Evolutionary conservation across 2,797 vertebrate species (phyloP).

Genomic region (Mareca penelope): DNA sequence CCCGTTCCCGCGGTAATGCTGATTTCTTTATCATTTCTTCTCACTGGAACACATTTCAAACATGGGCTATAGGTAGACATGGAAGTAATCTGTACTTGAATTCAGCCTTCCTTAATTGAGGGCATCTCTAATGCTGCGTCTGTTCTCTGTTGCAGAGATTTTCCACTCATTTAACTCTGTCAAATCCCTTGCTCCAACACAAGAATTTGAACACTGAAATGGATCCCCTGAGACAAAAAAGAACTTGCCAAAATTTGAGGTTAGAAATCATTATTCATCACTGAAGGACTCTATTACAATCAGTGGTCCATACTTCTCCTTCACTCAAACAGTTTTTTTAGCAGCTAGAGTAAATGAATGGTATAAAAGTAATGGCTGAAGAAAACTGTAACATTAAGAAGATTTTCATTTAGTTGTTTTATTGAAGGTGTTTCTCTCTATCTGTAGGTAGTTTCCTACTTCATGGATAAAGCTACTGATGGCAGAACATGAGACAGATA

Average conservation of each 20-base stretch:
- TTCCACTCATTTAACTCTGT: not conserved
- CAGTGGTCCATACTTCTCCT: not conserved
- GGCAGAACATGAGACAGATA: not conserved
- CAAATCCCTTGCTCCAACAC: not conserved
- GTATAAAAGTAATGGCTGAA: not conserved
- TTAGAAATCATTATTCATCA: not conserved
- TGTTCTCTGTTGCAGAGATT: not conserved
- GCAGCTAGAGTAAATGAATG: not conserved
- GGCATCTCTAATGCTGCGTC: not conserved
- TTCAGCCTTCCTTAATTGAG: not conserved
- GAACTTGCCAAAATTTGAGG: not conserved
- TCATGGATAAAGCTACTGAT: not conserved
- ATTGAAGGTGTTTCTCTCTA: slow-evolving; percentile 7
- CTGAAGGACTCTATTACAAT: not conserved
- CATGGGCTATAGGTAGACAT: not conserved
- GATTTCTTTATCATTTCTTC: not conserved
- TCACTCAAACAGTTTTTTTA: slow-evolving; percentile 11
- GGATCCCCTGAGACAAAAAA: not conserved
- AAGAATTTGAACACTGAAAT: not conserved
- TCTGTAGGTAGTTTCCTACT: not conserved
- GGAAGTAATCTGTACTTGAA: not conserved
- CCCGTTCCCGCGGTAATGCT: too few relatives aligned
- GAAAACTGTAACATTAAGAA: not conserved
- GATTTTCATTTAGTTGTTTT: not conserved
- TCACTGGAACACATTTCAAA: not conserved